Base-by-base conservation (phyloP, 2,113 vertebrate species). In the Andinoacara biseriatus region DNA sequence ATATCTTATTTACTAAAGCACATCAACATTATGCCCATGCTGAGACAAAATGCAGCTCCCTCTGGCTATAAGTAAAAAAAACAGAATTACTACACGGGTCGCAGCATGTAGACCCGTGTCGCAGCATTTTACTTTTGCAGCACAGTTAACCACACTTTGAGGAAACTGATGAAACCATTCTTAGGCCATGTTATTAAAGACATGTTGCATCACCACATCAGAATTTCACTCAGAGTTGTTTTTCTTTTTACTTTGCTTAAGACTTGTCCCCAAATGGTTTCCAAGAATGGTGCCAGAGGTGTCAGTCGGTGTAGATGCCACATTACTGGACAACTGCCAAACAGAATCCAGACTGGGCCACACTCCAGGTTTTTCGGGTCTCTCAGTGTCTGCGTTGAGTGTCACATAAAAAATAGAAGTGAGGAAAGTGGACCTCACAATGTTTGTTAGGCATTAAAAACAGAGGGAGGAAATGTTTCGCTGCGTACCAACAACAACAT, bases 401-500 rank as follows among this genome's bases (percentile, higher is more conserved):
- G 4, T 38, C 7, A 31, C 15, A 58, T 9, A 29, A 31, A 86
- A 89, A 84, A 81, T 31, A 80, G 26, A 72, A 72, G 10, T 33
- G 67, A 33, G 67, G 67, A 72, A 72, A 72, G 46, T 72, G 67
- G 26, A 7, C 79, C 9, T 74, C 62, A 52, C 49, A 74, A 82
- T 86, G 56, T 81, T 40, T 43, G 11, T 78, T 76, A 57, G 40
- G 17, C 69, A 60, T 74, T 84, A 75, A 85, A 78, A 89, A 86
- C 67, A 81, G 65, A 69, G 26, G 18, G 31, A 89, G 93, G 92
- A 94, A 93, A 84, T 77, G 54, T 69, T 88, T 77, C n/a, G 29
- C 80, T 80, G 35, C 49, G 74, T 40, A 43, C 78, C 46, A 59
- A 84, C 80, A 90, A 84, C 69, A 90, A 72, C 65, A 43, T 75